These are phyloP conservation scores for Crenuchus spilurus DNA, from an alignment of 2,797 vertebrate species.

Conservation along the genomic window DNA sequence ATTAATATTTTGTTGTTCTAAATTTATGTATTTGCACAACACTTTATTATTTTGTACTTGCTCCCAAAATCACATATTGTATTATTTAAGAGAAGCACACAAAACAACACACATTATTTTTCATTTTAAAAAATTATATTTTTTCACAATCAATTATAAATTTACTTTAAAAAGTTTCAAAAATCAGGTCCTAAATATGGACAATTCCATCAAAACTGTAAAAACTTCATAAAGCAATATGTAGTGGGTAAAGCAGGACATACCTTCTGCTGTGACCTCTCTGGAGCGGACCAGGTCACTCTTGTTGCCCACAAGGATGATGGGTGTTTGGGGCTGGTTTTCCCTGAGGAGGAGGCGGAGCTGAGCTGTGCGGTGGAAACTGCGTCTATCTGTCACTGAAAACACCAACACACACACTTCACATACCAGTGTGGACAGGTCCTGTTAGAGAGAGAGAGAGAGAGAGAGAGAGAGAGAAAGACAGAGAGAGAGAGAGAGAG, in stretches of 20 bases:
- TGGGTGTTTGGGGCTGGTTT: conserved; percentile 85
- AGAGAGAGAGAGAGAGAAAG: background rate
- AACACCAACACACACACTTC: conserved; percentile 92
- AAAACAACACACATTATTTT: too few relatives aligned
- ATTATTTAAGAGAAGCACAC: too few relatives aligned
- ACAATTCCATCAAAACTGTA: background rate
- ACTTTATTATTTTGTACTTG: background rate
- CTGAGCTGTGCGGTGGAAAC: conserved; percentile 87
- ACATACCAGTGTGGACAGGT: conserved; percentile 84
- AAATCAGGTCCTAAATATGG: too few relatives aligned
- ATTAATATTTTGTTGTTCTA: too few relatives aligned
- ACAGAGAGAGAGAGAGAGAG: background rate
- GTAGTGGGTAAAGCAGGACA: background rate
- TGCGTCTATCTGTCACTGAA: conserved; percentile 89
- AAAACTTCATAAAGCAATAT: background rate
- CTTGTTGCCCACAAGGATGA: conserved; percentile 94
- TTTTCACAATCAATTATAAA: too few relatives aligned
- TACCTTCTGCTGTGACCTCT: conserved; percentile 88
- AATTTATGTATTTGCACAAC: too few relatives aligned
- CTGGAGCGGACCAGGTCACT: conserved; percentile 90
- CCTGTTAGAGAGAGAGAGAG: conserved; percentile 63
- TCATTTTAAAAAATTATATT: too few relatives aligned
- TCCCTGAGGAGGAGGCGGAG: conserved; percentile 86
- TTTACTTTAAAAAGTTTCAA: too few relatives aligned
- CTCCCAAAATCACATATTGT: too few relatives aligned